Percentiles rank a stretch among this genome's conserved stretches.
Evolutionary conservation across 1,140 invertebrate genomes (phyloP).

Genomic region (Papilio dardanus): DNA sequence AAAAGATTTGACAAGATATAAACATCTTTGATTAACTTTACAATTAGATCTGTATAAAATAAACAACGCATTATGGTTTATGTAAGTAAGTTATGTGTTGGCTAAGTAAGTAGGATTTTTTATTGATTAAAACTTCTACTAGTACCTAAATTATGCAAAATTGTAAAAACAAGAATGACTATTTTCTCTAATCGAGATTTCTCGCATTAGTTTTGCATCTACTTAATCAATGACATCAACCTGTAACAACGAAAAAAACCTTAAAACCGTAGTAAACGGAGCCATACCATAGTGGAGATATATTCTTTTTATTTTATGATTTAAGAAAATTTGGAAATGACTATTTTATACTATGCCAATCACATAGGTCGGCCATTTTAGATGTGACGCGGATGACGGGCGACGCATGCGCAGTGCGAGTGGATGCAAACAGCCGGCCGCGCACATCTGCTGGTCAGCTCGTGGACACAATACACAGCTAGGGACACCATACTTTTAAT

Average conservation of each 20-base stretch:
- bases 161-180: too few relatives aligned
- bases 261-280: too few relatives aligned
- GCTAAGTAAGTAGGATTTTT: too few relatives aligned
- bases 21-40: too few relatives aligned
- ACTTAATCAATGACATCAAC: neutral
- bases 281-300: neutral
- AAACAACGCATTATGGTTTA: too few relatives aligned
- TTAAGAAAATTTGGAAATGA: neutral
- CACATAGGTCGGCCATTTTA: conserved; percentile 69
- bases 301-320: neutral
- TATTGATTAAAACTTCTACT: too few relatives aligned
- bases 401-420: conserved; percentile 67
- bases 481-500: conserved; percentile 43
- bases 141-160: neutral
- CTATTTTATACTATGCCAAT: conserved; percentile 34
- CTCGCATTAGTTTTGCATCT: neutral
- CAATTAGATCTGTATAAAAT: too few relatives aligned
- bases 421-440: conserved; percentile 73
- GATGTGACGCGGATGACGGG: conserved; percentile 46
- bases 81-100: too few relatives aligned
- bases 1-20: too few relatives aligned
- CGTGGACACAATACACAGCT: conserved; percentile 74
- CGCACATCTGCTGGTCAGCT: conserved; percentile 79
- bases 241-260: neutral
- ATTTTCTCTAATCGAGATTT: too few relatives aligned